Evolutionary conservation across 2,888 invertebrate species (phyloP), one percentile per base, ranked within the genome.

Genomic region (Nomada hirtipes): DNA sequence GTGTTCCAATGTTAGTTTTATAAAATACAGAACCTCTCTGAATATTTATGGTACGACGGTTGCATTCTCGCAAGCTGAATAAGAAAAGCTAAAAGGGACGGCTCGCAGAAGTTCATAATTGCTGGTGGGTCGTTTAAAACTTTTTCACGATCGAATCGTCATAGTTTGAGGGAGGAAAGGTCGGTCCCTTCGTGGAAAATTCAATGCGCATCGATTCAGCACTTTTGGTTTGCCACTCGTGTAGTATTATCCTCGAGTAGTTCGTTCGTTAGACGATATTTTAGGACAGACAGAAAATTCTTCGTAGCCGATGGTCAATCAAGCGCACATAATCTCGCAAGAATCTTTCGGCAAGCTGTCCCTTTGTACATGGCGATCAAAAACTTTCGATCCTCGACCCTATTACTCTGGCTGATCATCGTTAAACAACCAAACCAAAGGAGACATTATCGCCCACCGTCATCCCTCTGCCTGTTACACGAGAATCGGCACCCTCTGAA

Each of bases 231-330:
- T 10, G 15, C 13, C 7, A 60, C 47, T 13, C 18, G 7, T 50
- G 9, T 7, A 20, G 52, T 1, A 65, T 26, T 47, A 68, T 61
- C 52, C 26, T 13, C 57, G 13, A 57, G 15, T 26, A 63, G 75
- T 69, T 55, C 36, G 67, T 78, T 75, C 79, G 70, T 79, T 65
- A 68, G 77, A 11, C 50, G 71, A 63, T 55, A 79, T 76, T 76
- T 44, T 71, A 55, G 23, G 11, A 61, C 26, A 26, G 69, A 47
- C 13, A 26, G 63, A 13, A 65, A 63, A 50, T 80, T 50, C 47
- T 53, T 61, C 29, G 52, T 52, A 26, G 64, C 29, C n/a, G 42
- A 78, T 63, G 68, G 74, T 79, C 65, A 79, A 78, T 76, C 60
- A 70, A 50, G 23, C 47, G 10, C 11, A 23, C 36, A 60, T 67